Percentiles rank a stretch among this genome's conserved stretches.
These are phyloP conservation scores for Corythaixoides concolor DNA, from an alignment of 2,113 vertebrate genomes.

Conservation along the genomic window DNA sequence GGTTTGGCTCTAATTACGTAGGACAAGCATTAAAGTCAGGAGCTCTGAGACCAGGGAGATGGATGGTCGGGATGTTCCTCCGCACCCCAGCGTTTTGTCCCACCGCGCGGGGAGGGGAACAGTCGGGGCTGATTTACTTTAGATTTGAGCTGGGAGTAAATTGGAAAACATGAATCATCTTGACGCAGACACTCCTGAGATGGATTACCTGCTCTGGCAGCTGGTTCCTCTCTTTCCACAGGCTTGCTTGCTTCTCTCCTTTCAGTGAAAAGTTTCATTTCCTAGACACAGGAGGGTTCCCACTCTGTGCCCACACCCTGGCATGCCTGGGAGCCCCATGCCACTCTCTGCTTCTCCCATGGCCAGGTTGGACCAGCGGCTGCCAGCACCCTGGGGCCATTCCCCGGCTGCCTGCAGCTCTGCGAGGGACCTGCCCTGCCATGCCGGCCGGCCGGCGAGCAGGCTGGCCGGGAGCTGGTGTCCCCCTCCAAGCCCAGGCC, in stretches of 20 bases:
- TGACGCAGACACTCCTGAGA: slow-evolving; percentile 74
- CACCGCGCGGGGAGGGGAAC: slow-evolving; percentile 62
- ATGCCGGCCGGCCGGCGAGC: background rate
- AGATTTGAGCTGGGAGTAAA: slow-evolving; percentile 78
- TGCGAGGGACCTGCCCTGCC: background rate
- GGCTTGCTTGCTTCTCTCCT: background rate
- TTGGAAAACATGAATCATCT: slow-evolving; percentile 85
- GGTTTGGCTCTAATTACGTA: slow-evolving; percentile 56
- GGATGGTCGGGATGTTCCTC: slow-evolving; percentile 74
- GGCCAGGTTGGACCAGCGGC: background rate
- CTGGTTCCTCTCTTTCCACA: slow-evolving; percentile 68
- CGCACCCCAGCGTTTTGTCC: slow-evolving; percentile 57
- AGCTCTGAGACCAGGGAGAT: slow-evolving; percentile 66
- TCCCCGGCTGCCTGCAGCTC: background rate
- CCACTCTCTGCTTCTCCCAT: background rate
- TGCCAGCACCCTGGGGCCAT: background rate
- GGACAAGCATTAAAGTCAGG: slow-evolving; percentile 55
- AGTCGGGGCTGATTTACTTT: slow-evolving; percentile 74
- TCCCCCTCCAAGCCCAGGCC: background rate
- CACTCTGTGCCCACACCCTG: rapidly evolving
- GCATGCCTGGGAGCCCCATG: rapidly evolving
- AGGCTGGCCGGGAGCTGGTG: background rate
- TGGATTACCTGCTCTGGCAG: slow-evolving; percentile 79
- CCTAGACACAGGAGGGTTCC: background rate
- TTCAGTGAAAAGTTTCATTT: slow-evolving; percentile 50